These are phyloP conservation scores for Festucalex cinctus DNA, from an alignment of 2,113 vertebrate genomes.

Conservation along the genomic window DNA sequence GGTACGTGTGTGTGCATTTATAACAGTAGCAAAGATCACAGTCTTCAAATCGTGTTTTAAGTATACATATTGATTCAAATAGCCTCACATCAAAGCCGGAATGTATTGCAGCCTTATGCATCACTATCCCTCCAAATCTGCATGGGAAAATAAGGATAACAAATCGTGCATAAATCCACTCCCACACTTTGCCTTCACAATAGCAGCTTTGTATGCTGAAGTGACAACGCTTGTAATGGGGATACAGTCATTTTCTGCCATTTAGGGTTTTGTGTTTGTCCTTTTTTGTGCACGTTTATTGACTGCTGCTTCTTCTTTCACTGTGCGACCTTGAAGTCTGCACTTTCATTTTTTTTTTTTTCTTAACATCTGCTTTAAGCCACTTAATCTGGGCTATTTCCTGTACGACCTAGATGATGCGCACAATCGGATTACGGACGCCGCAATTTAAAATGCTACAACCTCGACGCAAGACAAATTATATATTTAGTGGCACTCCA, in stretches of 20 bases:
- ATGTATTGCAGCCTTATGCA: conserved; percentile 5
- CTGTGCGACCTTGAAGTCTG: conserved; percentile 13
- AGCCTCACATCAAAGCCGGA: neutral
- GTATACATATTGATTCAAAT: conserved; percentile 10
- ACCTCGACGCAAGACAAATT: conserved; percentile 53
- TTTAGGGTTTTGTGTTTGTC: neutral
- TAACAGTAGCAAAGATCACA: conserved; percentile 6
- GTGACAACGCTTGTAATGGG: conserved; percentile 46
- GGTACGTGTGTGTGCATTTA: neutral
- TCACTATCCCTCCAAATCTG: conserved; percentile 26
- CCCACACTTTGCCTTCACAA: conserved; percentile 55
- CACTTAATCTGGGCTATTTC: conserved; percentile 19
- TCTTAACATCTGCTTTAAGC: conserved; percentile 41
- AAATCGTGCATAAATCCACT: conserved; percentile 55
- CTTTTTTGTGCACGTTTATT: conserved; percentile 25
- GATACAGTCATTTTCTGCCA: conserved; percentile 13
- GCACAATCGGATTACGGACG: conserved; percentile 30
- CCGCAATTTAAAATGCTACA: conserved; percentile 53
- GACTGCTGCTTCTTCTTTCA: conserved; percentile 17
- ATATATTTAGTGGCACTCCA: conserved; percentile 59
- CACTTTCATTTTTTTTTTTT: conserved; percentile 34
- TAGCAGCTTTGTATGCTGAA: conserved; percentile 48
- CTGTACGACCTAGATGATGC: conserved; percentile 25
- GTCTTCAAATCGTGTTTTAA: conserved; percentile 13
- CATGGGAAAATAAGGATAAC: conserved; percentile 39